Percentiles rank a stretch among this genome's conserved stretches.
Evolutionary conservation across 2,113 vertebrate species (phyloP).

Genomic region (Balaeniceps rex): DNA sequence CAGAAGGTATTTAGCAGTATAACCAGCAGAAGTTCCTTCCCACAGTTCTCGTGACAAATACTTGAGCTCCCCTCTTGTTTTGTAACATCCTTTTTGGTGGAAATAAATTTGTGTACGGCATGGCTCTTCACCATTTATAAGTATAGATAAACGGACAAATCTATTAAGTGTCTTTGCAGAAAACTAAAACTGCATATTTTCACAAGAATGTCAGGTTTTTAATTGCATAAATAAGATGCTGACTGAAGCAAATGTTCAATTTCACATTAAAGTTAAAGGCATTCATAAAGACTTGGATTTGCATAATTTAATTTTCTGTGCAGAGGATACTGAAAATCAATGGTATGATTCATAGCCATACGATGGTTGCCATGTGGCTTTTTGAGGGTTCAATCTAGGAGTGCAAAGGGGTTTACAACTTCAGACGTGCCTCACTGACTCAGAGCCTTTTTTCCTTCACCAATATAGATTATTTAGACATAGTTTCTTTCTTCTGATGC

Average conservation of each 20-base stretch:
- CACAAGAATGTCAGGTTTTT: slow-evolving; percentile 50
- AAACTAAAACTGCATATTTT: slow-evolving; percentile 49
- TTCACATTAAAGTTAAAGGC: slow-evolving; percentile 68
- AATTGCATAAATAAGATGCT: slow-evolving; percentile 77
- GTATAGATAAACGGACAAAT: slow-evolving; percentile 17
- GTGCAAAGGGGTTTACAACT: slow-evolving; percentile 50
- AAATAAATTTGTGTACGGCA: background rate
- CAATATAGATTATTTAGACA: slow-evolving; percentile 1
- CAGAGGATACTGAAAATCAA: slow-evolving; percentile 85
- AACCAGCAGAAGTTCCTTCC: background rate
- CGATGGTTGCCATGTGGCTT: slow-evolving; percentile 69
- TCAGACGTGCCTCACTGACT: slow-evolving; percentile 34
- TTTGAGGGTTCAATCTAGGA: slow-evolving; percentile 48
- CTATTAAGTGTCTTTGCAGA: slow-evolving; percentile 4
- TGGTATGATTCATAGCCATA: slow-evolving; percentile 85
- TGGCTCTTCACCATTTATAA: background rate
- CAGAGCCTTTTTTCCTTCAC: background rate
- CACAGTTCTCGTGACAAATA: background rate
- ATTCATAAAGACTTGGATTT: slow-evolving; percentile 70
- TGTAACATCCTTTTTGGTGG: background rate
- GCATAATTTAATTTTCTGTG: slow-evolving; percentile 92
- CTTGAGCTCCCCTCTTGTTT: background rate
- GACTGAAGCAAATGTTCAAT: slow-evolving; percentile 73
- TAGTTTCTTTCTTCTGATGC: background rate
- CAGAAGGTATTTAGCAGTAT: background rate